Base-by-base conservation (phyloP, 2,797 vertebrate genomes). In the Pipistrellus kuhlii region DNA sequence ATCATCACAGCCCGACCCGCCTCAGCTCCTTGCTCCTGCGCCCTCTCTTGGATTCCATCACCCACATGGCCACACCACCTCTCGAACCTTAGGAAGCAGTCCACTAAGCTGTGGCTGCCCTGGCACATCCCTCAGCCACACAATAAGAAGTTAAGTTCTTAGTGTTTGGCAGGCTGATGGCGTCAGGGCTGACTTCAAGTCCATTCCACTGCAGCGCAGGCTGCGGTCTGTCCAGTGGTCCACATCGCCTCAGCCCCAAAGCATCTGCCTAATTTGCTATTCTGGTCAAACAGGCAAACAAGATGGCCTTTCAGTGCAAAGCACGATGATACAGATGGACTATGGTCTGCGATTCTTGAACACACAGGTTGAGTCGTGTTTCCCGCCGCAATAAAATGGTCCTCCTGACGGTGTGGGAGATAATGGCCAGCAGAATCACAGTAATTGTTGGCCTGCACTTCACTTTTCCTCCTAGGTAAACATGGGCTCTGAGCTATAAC, bases 391-490 rank as follows among this genome's bases (percentile, higher is more conserved):
- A n/a, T 20, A 12, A 80, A 48, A 88, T 3, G 48, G 55, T 46
- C 27, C 2, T 38, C 57, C 6, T 64, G 80, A 62, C 23, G 18
- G 17, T 44, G 27, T 7, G 80, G 59, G 59, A n/a, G 62, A 59
- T 59, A 8, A 8, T 1, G n/a, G 85, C 90, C 90, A 69, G 55
- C 55, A 81, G 93, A 96, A 83, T 69, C 82, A 72, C 73, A 35
- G 85, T 78, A 6, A 77, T 51, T 88, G 62, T 85, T 44, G 92
- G 86, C 46, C 68, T 10, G n/a, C 84, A 68, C 68, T 86, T 92
- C 81, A 73, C 5, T 10, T 94, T 96, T 95, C 94, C 87, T 69
- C 76, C 85, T 87, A 94, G 84, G 86, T 85, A 86, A 96, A 93
- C 80, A 72, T 59, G 72, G 77, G 15, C 83, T 83, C 88, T 93